Base-by-base conservation (phyloP, 1,140 invertebrate genomes). In the Frieseomelitta varia region DNA sequence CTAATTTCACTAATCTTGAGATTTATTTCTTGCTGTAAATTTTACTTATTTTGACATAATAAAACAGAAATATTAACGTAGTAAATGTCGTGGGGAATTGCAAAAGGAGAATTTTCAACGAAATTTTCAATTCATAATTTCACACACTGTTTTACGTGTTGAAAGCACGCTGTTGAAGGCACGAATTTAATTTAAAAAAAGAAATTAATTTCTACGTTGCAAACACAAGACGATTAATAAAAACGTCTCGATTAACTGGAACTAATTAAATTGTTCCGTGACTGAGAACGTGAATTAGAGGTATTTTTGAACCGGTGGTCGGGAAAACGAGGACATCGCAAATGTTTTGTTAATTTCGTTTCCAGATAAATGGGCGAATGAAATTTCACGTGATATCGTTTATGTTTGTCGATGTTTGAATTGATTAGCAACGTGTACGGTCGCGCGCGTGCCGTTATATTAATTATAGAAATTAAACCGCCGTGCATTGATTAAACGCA, bases 381-480 rank as follows among this genome's bases (percentile, higher is more conserved):
- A 65, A 81, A 51, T 81, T 63, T 73, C 21, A 11, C 14, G 8
- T 17, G 14, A 63, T 39, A 2, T 30, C 47, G 27, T 63, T 12
- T 34, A 17, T 12, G 47, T 51, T 77, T 65, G n/a, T 17, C 56
- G 27, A 71, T 47, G 67, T 69, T 27, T 39, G 30, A 30, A 30
- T 30, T 53, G 53, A 58, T 71, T 79, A 71, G 24, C 53, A 47
- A 58, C 34, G 12, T 51, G 39, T 14, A 71, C 21, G 34, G n/a
- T 58, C 39, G 34, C 15, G 30, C 27, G 47, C 2, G 39, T 63
- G 71, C 65, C 56, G 55, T 73, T 53, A 81, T 65, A 65, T 65
- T 81, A 81, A 81, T 81, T 81, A 81, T 53, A 75, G 71, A 55
- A 82, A 76, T 82, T 75, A 81, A 81, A 65, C 30, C 47, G 51